Evolutionary conservation across 2,113 vertebrate species (phyloP), one percentile per base, ranked within the genome.

Genomic region (Sus scrofa): DNA sequence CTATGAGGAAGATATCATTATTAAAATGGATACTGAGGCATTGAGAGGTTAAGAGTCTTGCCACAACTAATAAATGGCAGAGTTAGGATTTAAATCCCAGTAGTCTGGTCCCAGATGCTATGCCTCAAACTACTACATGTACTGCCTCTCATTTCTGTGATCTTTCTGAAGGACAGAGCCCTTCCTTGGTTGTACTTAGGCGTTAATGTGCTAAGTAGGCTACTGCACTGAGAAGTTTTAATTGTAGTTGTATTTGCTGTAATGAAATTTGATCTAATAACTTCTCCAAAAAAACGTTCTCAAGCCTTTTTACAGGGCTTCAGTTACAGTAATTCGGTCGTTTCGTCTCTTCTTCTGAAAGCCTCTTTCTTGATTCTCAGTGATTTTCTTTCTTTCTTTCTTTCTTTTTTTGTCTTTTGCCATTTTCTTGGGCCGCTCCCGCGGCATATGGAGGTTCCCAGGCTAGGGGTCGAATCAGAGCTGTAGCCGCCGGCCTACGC

Each of bases 191-290:
- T 78, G 4, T 52, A 71, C 13, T 95, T 78, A 52, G 15, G 37
- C 7, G 5, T 92, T 88, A 30, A 63, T 71, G 34, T 94, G 77
- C 37, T 73, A 30, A 95, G 62, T n/a, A 54, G 52, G 9, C 62
- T 56, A 20, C 75, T 81, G 34, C 52, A 34, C 34, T 50, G 52
- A 70, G 91, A 89, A 81, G 60, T 86, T 83, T 92, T 97, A 62
- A 82, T 75, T 96, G 18, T 86, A 89, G 56, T 67, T 83, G 30
- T 96, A 65, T 79, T 75, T 97, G 27, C 20, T 12, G 77, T 91
- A 73, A 78, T 91, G 68, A 88, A 62, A 70, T 94, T 77, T 86
- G 67, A 71, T 73, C 65, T 88, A 32, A 71, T 94, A 90, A 83
- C 50, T 44, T 94, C 92, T 91, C 8, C 39, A 84, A 63, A 96